Base-by-base conservation (phyloP, 2,888 invertebrate species). In the Heliconius hortense region DNA sequence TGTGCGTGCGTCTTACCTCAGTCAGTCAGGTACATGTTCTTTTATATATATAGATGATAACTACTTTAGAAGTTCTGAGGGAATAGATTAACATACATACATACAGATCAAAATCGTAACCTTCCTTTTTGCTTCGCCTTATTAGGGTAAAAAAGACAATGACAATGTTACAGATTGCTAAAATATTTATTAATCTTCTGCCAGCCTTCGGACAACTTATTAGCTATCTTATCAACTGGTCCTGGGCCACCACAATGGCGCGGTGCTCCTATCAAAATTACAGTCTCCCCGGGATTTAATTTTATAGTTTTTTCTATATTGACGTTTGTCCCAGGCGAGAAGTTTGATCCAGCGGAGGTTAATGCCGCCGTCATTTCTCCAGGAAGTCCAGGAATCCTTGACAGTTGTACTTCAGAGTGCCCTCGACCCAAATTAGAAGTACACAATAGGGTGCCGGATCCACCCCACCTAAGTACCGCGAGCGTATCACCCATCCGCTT, bases 401-500 rank as follows among this genome's bases (percentile, higher is more conserved):
- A 92, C 2, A 96, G 88, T 78, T 95, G 90, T 1, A 94, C 87
- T 81, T 94, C 92, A 35, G 91, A 86, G 24, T 83, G 84, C 4
- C 83, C 84, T 8, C 84, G 83, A 0, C 90, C 94, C 43, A 96
- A 85, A 84, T 96, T 96, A 15, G 87, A 78, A 11, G 91, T 82
- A 2, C 89, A 85, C 13, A 93, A 80, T 18, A 95, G 87, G 7
- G 91, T 89, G 3, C 92, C 93, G 0, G 82, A 74, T 0, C 88
- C 87, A 10, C 93, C 94, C 94, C 94, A 93, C 75, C 93, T 83
- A 7, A 93, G 81, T 1, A 93, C 80, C 4, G 88, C 86, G 53
- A 93, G 74, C 0, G 90, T 90, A 8, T 87, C 90, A 74, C 95
- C 95, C 64, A 95, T 91, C 74, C 95, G 95, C 75, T 95, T 95